A percentile compares a stretch with the other conserved stretches of the same genome.
These are phyloP conservation scores for Aulostomus chinensis DNA, from an alignment of 2,797 vertebrate genomes.

Conservation along the genomic window DNA sequence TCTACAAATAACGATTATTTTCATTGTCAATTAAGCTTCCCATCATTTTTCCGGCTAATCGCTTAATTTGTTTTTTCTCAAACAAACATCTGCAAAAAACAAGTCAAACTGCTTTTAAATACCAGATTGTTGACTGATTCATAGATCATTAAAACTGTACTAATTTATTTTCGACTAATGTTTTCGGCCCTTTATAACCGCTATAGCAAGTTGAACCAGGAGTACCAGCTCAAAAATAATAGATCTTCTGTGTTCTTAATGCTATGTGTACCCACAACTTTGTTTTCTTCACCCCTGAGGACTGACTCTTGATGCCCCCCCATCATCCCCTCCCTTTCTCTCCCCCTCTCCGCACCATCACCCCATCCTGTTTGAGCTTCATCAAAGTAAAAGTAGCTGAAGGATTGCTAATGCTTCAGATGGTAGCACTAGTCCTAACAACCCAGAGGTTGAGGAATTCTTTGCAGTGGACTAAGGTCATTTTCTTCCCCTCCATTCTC, in stretches of 20 bases:
- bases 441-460: slow-evolving; percentile 96
- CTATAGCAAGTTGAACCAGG: too few species aligned
- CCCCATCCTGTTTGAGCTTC: slow-evolving; percentile 85
- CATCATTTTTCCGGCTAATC: not conserved
- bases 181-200: too few species aligned
- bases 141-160: not conserved
- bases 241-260: slow-evolving; percentile 15
- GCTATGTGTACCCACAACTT: slow-evolving; percentile 17
- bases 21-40: not conserved
- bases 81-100: not conserved
- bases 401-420: slow-evolving; percentile 95
- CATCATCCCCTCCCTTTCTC: slow-evolving; percentile 10
- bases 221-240: too few species aligned
- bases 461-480: slow-evolving; percentile 95
- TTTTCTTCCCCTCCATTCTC: slow-evolving; percentile 80
- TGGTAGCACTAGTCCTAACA: slow-evolving; percentile 94
- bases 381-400: slow-evolving; percentile 96
- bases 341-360: not conserved
- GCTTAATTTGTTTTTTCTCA: not conserved
- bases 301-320: slow-evolving; percentile 85
- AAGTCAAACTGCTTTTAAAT: not conserved
- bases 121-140: not conserved
- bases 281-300: slow-evolving; percentile 73
- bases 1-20: not conserved
- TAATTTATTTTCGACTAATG: not conserved